phyloP scores from a whole-genome alignment of 2,797 vertebrate species.

The Xenopus petersii region DNA sequence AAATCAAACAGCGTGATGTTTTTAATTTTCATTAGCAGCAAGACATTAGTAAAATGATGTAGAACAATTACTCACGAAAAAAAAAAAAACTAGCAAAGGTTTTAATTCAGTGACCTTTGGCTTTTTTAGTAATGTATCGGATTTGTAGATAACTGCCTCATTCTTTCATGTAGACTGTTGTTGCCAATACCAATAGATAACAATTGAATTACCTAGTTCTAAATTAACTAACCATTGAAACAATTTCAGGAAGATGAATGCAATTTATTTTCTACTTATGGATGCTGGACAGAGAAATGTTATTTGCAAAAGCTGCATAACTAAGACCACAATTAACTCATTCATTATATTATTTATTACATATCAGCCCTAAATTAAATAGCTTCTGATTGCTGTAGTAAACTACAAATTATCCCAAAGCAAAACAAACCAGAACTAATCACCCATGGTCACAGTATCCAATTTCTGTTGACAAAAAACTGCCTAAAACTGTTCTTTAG shows the following conservation, averaged over 20 bases:
- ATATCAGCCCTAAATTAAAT: no score
- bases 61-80: slow-evolving; percentile 48
- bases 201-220: slow-evolving; percentile 46
- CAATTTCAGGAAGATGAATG: slow-evolving; percentile 44
- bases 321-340: not conserved
- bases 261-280: slow-evolving; percentile 45
- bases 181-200: slow-evolving; percentile 46
- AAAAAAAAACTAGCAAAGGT: slow-evolving; percentile 30
- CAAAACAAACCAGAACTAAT: no score
- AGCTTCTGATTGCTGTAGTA: no score
- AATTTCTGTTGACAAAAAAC: no score
- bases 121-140: slow-evolving; percentile 45
- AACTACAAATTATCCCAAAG: no score
- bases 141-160: slow-evolving; percentile 46
- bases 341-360: no score
- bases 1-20: slow-evolving; percentile 48
- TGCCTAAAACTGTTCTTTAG: no score
- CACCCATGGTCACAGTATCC: no score
- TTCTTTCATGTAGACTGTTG: slow-evolving; percentile 45
- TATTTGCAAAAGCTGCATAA: not conserved
- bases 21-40: slow-evolving; percentile 51
- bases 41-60: slow-evolving; percentile 52
- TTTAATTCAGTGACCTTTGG: slow-evolving; percentile 49
- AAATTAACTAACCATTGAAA: slow-evolving; percentile 44
- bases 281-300: slow-evolving; percentile 25